A percentile compares a stretch with the other conserved stretches of the same genome.
These are phyloP conservation scores for Drosophila pachea DNA, from an alignment of 1,140 invertebrate genomes.

Conservation along the genomic window DNA sequence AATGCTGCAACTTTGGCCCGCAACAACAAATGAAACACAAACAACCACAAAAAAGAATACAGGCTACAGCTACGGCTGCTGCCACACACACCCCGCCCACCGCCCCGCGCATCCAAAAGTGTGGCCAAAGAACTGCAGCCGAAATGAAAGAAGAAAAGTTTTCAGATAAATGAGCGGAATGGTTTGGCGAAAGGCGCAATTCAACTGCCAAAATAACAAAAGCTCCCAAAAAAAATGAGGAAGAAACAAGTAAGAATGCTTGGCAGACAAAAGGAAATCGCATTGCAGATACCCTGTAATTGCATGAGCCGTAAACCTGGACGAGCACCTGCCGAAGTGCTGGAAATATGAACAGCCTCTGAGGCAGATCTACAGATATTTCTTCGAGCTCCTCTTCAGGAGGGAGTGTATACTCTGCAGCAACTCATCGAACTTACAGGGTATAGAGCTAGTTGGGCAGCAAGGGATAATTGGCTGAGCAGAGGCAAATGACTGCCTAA, in stretches of 20 bases:
- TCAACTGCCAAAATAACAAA: slow-evolving; percentile 73
- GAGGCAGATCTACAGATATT: too few relatives aligned
- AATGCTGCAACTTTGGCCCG: slow-evolving; percentile 69
- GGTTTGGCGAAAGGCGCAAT: slow-evolving; percentile 76
- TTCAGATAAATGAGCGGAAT: slow-evolving; percentile 74
- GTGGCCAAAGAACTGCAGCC: slow-evolving; percentile 24
- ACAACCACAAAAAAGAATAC: slow-evolving; percentile 7
- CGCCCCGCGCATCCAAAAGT: not conserved
- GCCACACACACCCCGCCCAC: not conserved
- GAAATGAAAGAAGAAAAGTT: slow-evolving; percentile 72
- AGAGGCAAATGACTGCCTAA: not conserved
- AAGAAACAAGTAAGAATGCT: slow-evolving; percentile 18
- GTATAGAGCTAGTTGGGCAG: slow-evolving; percentile 9
- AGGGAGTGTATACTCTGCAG: too few relatives aligned
- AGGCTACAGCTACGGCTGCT: slow-evolving; percentile 6
- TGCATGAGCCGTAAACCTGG: too few relatives aligned
- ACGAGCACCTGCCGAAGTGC: too few relatives aligned
- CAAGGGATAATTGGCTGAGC: slow-evolving; percentile 6
- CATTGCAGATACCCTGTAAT: slow-evolving; percentile 5
- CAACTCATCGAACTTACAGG: not conserved
- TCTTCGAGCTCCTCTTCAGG: too few relatives aligned
- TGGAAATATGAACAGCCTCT: too few relatives aligned
- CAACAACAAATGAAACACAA: slow-evolving; percentile 18
- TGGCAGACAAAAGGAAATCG: not conserved
- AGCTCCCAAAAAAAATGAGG: slow-evolving; percentile 21